Conservation (phyloP, 2,113 vertebrate species). For the Motacilla tschutschensis region DNA sequence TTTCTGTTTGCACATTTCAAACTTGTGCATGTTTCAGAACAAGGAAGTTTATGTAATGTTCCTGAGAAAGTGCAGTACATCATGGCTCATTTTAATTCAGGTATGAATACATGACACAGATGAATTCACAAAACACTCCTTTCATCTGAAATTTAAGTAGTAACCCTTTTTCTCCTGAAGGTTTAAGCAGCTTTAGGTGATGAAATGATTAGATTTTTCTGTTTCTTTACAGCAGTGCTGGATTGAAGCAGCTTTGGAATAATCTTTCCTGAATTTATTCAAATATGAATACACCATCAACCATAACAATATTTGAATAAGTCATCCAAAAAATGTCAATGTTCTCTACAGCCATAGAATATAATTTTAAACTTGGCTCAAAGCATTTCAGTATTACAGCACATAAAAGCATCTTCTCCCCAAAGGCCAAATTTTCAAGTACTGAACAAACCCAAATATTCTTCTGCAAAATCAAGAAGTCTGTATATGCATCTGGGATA, state of each 20-base stretch:
- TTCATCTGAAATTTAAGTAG: slow-evolving; percentile 71
- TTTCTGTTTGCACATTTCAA: slow-evolving; percentile 62
- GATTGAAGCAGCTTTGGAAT: slow-evolving; percentile 3
- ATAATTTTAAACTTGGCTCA: background rate
- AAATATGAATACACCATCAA: background rate
- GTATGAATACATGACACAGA: slow-evolving; percentile 73
- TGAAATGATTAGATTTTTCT: slow-evolving; percentile 54
- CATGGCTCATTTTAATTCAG: slow-evolving; percentile 71
- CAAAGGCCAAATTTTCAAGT: background rate
- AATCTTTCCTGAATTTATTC: slow-evolving; percentile 24
- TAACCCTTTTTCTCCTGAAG: slow-evolving; percentile 50
- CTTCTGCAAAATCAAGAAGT: background rate
- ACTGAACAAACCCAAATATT: background rate
- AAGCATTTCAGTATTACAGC: background rate
- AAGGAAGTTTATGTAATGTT: slow-evolving; percentile 77
- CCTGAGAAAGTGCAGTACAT: slow-evolving; percentile 63
- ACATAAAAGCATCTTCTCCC: background rate
- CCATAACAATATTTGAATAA: slow-evolving; percentile 7
- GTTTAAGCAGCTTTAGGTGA: slow-evolving; percentile 62
- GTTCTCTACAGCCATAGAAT: background rate
- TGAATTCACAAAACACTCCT: slow-evolving; percentile 78
- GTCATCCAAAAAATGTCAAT: background rate
- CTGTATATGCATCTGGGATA: background rate
- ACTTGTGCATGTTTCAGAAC: slow-evolving; percentile 63
- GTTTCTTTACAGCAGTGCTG: slow-evolving; percentile 31